phyloP scores from a whole-genome alignment of 2,797 vertebrate genomes.

The Tokudaia muenninki region DNA sequence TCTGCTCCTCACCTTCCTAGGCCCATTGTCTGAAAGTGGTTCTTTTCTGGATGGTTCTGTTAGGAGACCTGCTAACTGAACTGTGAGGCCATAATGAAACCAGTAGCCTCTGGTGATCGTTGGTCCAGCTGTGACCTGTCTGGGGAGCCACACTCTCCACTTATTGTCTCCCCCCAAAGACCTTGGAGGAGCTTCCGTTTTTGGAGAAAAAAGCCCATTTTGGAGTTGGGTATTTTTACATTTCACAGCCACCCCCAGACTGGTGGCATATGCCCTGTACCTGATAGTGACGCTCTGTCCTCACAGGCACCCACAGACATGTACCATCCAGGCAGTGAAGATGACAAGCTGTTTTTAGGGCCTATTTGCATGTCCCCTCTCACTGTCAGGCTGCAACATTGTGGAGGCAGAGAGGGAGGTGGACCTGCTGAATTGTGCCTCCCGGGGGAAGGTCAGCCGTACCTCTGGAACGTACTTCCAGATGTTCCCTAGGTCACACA shows the following conservation, averaged over 20 bases:
- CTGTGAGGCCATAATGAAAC: background rate
- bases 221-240: slow-evolving; percentile 81
- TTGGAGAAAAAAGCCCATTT: slow-evolving; percentile 64
- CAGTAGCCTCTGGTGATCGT: background rate
- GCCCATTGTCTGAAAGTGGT: background rate
- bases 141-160: background rate
- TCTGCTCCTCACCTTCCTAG: background rate
- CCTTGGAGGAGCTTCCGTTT: slow-evolving; percentile 46
- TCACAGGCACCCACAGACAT: slow-evolving; percentile 72
- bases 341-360: slow-evolving; percentile 80
- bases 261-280: slow-evolving; percentile 78
- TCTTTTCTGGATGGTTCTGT: background rate
- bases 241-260: slow-evolving; percentile 79
- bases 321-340: slow-evolving; percentile 68
- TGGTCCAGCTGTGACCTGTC: background rate
- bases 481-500: background rate
- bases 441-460: background rate
- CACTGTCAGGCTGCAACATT: slow-evolving; percentile 57
- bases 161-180: slow-evolving; percentile 4
- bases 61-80: background rate
- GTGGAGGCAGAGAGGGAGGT: slow-evolving; percentile 54
- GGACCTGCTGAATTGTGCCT: background rate
- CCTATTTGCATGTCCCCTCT: slow-evolving; percentile 77
- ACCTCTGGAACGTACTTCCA: background rate
- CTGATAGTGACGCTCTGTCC: slow-evolving; percentile 75